Evolutionary conservation across 2,888 invertebrate genomes (phyloP), one percentile per base, ranked within the genome.

Genomic region (Drosophila ezoana): DNA sequence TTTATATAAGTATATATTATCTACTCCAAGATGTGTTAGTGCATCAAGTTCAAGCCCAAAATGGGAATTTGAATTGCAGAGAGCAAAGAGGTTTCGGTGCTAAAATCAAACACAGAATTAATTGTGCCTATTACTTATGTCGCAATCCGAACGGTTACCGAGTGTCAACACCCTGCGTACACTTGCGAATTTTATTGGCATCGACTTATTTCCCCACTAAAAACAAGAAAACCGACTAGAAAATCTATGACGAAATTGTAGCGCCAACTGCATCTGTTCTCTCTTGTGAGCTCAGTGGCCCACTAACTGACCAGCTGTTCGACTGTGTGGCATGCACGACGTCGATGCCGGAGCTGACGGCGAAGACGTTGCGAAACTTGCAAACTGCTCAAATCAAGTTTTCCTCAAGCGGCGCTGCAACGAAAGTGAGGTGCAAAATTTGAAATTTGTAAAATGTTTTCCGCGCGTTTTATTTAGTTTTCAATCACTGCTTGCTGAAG

Each of bases 331-430:
- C 56, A 67, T 52, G 79, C 53, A 60, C 47, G 64, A 64, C 37
- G 47, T 47, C 57, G 54, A 41, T 16, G 47, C 37, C 43, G 33
- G 28, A 45, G 37, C 37, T 64, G 37, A 14, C 9, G 14, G n/a
- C 18, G 20, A 23, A 28, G 37, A 40, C 41, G 44, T 82, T 82
- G 76, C 85, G 76, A 84, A 79, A 87, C 67, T 45, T 57, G 41
- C 54, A 45, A 59, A 65, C 65, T 54, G 58, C 84, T 81, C 81
- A 81, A 82, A 85, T 82, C 82, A 82, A 88, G 88, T 83, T 83
- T 81, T 75, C 45, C 44, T 14, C 60, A 35, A 49, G 38, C 65
- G 20, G 54, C 28, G 28, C 65, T 41, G 35, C 62, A 72, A 68
- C 72, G 72, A 79, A 87, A 85, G 66, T 74, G 61, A 71, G 65